Conservation (phyloP, 2,113 vertebrate species). For the Leuciscus idus region DNA sequence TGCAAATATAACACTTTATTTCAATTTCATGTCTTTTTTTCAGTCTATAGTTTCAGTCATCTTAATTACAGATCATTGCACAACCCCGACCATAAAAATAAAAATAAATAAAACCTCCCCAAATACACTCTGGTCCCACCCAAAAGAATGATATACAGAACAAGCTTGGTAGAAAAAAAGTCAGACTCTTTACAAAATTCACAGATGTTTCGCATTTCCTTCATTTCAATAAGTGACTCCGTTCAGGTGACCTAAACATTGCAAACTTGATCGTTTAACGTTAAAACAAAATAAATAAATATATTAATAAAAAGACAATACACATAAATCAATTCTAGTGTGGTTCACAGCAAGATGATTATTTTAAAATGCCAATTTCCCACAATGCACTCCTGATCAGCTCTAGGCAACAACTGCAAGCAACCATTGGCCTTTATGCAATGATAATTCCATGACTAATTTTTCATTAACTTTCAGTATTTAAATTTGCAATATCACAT, state of each 20-base stretch:
- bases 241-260: constrained; percentile 69
- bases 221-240: constrained; percentile 52
- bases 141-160: constrained; percentile 70
- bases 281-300: constrained; percentile 19
- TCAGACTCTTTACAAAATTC: constrained; percentile 80
- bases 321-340: not conserved
- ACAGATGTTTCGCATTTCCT: constrained; percentile 70
- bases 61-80: constrained; percentile 79
- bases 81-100: constrained; percentile 68
- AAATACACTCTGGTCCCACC: not conserved
- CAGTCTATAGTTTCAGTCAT: constrained; percentile 67
- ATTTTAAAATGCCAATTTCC: constrained; percentile 2
- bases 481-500: constrained; percentile 19
- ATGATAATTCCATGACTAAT: not conserved
- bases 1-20: constrained; percentile 84
- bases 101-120: not conserved
- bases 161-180: constrained; percentile 77
- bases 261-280: constrained; percentile 37
- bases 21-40: constrained; percentile 69
- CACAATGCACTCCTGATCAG: constrained; percentile 50
- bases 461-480: not conserved
- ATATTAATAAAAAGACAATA: not conserved
- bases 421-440: not conserved
- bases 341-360: not conserved
- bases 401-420: not conserved